phyloP scores from a whole-genome alignment of 1,140 invertebrate species.

The Holcopasites calliopsidis region DNA sequence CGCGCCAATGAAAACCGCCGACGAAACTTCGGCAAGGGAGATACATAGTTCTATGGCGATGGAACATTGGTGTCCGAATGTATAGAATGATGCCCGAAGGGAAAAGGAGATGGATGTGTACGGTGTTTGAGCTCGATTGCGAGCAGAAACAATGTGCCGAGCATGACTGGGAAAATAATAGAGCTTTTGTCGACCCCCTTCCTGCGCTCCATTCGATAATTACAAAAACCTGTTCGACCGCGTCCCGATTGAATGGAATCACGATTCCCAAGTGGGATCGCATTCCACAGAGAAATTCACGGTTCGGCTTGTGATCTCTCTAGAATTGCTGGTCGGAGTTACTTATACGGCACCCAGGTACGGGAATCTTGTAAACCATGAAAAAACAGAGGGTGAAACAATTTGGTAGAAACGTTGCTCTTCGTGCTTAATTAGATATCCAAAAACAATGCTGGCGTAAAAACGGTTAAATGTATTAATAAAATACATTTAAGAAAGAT shows the following conservation, averaged over 20 bases:
- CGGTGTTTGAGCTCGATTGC: neutral
- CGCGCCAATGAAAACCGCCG: no score
- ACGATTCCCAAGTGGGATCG: neutral
- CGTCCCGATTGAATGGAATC: neutral
- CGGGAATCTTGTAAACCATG: no score
- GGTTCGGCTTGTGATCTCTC: neutral
- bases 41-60: no score
- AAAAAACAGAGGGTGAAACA: no score
- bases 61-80: no score
- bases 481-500: no score
- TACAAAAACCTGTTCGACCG: constrained; percentile 8
- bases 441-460: no score
- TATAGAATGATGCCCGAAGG: neutral
- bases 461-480: no score
- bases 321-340: neutral
- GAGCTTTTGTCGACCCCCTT: neutral
- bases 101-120: no score
- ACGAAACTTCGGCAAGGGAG: no score
- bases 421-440: no score
- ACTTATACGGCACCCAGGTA: neutral
- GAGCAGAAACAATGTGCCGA: neutral
- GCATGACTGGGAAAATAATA: neutral
- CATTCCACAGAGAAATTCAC: neutral
- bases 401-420: no score
- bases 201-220: neutral